Evolutionary conservation across 2,888 invertebrate species (phyloP), one percentile per base, ranked within the genome.

Genomic region (Copidosoma aretas): DNA sequence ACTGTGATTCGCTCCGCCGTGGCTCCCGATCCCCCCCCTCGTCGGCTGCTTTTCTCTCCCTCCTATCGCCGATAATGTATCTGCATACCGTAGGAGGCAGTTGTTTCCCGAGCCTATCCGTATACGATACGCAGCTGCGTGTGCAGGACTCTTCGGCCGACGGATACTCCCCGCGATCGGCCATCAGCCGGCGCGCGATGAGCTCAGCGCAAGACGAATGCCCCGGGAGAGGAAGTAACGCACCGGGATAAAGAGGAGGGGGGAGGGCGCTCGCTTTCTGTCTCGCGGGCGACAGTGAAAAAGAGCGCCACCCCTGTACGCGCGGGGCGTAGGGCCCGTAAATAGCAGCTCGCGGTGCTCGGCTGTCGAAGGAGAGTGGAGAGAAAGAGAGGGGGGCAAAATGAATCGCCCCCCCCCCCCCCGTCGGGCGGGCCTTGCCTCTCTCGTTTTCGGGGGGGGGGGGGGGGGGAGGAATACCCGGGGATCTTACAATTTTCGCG

Each of bases 1-100:
- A 60, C 61, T 32, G 59, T 67, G 70, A 71, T 71, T 71, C 67
- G 67, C 67, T 51, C 49, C 70, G 32, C 24, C 53, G 46, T 25
- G 21, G 14, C 56, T 21, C 56, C 39, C 21, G 32, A 24, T 24
- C 8, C 19, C 17, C 49, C 51, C 41, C 19, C 32, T 22, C 12
- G 14, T 54, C 19, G 46, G 17, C 39, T 54, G 22, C 15, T n/a
- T 32, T 25, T n/a, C n/a, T 51, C 10, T 57, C 12, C 59, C 4
- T 12, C 43, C 52, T 24, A 32, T 52, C 52, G 51, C 46, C 39
- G 1, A 22, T 41, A 22, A 5, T n/a, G n/a, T n/a, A n/a, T n/a
- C n/a, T n/a, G n/a, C n/a, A n/a, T n/a, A n/a, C n/a, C n/a, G n/a
- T n/a, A n/a, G n/a, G n/a, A n/a, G n/a, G n/a, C n/a, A n/a, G n/a